Percentiles rank a stretch among this genome's conserved stretches.
These are phyloP conservation scores for Paradoxurus hermaphroditus DNA, from an alignment of 2,113 vertebrate genomes.

Conservation along the genomic window DNA sequence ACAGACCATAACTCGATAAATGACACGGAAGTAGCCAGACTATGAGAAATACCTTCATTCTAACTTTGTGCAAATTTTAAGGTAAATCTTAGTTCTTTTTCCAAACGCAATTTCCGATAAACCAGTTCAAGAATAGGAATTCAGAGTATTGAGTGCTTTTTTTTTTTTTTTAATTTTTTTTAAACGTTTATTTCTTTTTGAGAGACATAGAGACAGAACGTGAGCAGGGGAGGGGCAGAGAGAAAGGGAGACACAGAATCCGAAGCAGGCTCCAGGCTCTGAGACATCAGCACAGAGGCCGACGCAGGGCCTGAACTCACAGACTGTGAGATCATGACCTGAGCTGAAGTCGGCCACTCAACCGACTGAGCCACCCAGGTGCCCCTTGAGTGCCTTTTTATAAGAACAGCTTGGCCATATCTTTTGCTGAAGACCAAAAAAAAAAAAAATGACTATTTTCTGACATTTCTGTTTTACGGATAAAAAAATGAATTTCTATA, in stretches of 20 bases:
- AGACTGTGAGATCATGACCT: no score
- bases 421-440: neutral
- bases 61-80: neutral
- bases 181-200: no score
- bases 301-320: no score
- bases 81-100: neutral
- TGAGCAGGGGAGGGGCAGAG: no score
- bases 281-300: no score
- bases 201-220: no score
- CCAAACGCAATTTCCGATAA: neutral
- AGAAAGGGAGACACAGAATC: no score
- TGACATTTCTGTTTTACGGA: neutral
- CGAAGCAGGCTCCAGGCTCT: no score
- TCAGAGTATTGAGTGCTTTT: no score
- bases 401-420: neutral
- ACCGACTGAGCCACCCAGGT: no score
- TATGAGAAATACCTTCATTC: neutral
- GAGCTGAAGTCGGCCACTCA: no score
- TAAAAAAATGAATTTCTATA: neutral
- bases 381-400: neutral
- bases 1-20: neutral
- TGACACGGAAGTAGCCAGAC: neutral
- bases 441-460: neutral
- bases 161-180: no score
- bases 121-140: conserved; percentile 3